Percentiles rank a stretch among this genome's conserved stretches.
Evolutionary conservation across 2,888 invertebrate genomes (phyloP).

Genomic region (Zygothrica quintamaculata): DNA sequence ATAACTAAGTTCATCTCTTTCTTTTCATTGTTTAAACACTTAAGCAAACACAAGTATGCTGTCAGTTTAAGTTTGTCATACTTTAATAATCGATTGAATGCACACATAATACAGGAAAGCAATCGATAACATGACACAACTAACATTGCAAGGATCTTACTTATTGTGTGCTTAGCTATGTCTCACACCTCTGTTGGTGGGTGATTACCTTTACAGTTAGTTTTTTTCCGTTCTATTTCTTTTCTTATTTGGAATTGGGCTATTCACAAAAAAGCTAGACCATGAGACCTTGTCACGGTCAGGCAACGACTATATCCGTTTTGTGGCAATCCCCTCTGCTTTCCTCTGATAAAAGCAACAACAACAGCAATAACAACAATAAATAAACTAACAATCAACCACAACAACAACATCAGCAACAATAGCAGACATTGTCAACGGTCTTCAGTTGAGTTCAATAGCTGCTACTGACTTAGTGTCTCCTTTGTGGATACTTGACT

Average conservation of each 20-base stretch:
- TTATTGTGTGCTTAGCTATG: conserved; percentile 2
- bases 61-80: too few species aligned
- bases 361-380: too few species aligned
- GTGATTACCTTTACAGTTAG: too few species aligned
- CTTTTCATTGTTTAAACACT: too few species aligned
- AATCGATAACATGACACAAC: conserved; percentile 2
- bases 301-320: too few species aligned
- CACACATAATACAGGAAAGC: conserved; percentile 1
- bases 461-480: conserved; percentile 14
- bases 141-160: too few species aligned
- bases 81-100: conserved; percentile 21
- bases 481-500: conserved; percentile 43
- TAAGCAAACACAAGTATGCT: too few species aligned
- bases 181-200: not conserved
- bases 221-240: too few species aligned
- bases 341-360: too few species aligned
- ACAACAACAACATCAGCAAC: not conserved
- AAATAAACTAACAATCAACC: too few species aligned
- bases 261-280: not conserved
- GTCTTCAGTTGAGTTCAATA: conserved; percentile 33
- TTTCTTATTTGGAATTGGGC: too few species aligned
- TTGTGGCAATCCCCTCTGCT: not conserved
- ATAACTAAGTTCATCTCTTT: too few species aligned
- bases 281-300: conserved; percentile 19
- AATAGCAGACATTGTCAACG: not conserved